Conservation (phyloP, 2,113 vertebrate genomes). For the Nanorana parkeri region DNA sequence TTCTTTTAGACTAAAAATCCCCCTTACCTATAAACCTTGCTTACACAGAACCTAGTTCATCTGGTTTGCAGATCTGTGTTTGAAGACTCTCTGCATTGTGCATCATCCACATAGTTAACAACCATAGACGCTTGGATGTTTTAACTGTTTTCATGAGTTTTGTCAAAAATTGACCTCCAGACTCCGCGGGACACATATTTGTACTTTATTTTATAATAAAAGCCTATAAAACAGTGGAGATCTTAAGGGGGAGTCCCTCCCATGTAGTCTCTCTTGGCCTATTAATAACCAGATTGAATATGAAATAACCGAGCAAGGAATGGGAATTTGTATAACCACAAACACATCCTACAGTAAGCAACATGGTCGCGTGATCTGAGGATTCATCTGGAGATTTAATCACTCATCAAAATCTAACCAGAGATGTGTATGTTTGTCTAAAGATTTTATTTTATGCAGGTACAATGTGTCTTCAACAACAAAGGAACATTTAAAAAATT, state of each 20-base stretch:
- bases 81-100: neutral
- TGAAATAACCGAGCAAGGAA: slow-evolving; percentile 43
- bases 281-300: slow-evolving; percentile 37
- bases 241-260: neutral
- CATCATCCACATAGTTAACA: slow-evolving; percentile 23
- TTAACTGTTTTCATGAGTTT: slow-evolving; percentile 20
- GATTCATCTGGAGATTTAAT: slow-evolving; percentile 58
- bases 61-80: slow-evolving; percentile 25
- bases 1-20: too few relatives aligned
- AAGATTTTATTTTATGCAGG: neutral
- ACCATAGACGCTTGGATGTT: slow-evolving; percentile 41
- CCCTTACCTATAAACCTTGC: too few relatives aligned
- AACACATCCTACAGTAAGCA: slow-evolving; percentile 27
- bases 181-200: neutral
- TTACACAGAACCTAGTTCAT: neutral
- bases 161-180: slow-evolving; percentile 2
- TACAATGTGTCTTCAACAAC: too few relatives aligned
- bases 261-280: neutral
- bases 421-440: slow-evolving; percentile 56
- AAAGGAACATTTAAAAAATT: too few relatives aligned
- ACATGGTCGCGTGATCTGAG: slow-evolving; percentile 25
- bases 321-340: slow-evolving; percentile 32
- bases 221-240: slow-evolving; percentile 14
- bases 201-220: neutral
- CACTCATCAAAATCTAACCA: slow-evolving; percentile 36